These are phyloP conservation scores for Taeniopygia guttata DNA, from an alignment of 2,797 vertebrate species.

Conservation along the genomic window DNA sequence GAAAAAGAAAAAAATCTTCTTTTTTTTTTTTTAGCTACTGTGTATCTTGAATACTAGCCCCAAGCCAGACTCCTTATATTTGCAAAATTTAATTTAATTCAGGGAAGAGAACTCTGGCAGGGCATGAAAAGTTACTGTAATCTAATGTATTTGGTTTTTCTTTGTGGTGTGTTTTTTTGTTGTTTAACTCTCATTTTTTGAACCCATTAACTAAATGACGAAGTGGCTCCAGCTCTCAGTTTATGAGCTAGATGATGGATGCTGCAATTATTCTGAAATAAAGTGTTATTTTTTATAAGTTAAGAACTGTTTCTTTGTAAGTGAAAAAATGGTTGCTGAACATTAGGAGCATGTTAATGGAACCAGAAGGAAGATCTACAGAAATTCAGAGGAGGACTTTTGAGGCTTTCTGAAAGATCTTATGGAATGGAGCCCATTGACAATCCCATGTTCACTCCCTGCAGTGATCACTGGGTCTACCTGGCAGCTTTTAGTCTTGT, in stretches of 20 bases:
- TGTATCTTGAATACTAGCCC: background rate
- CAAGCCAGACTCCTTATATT: conserved; percentile 6
- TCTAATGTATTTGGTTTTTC: conserved; percentile 7
- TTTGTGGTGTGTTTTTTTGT: background rate
- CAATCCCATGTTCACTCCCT: background rate
- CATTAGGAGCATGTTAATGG: background rate
- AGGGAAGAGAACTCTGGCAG: background rate
- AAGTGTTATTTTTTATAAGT: conserved; percentile 33
- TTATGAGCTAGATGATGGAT: conserved; percentile 18
- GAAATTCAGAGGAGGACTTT: background rate
- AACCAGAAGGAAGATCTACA: background rate
- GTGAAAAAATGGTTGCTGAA: background rate
- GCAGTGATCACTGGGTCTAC: rapidly evolving
- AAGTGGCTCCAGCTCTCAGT: background rate
- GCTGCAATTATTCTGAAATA: conserved; percentile 29
- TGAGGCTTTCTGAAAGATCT: background rate
- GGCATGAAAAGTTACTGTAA: conserved; percentile 30
- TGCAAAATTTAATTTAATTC: conserved; percentile 27
- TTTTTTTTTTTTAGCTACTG: background rate
- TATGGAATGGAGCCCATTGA: background rate
- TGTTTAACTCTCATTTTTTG: conserved; percentile 17
- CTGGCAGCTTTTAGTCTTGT: background rate
- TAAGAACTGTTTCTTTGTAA: background rate
- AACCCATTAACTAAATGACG: conserved; percentile 28
- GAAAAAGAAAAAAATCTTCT: background rate